Evolutionary conservation across 2,888 invertebrate genomes (phyloP).

Genomic region (Brenthis hecate): DNA sequence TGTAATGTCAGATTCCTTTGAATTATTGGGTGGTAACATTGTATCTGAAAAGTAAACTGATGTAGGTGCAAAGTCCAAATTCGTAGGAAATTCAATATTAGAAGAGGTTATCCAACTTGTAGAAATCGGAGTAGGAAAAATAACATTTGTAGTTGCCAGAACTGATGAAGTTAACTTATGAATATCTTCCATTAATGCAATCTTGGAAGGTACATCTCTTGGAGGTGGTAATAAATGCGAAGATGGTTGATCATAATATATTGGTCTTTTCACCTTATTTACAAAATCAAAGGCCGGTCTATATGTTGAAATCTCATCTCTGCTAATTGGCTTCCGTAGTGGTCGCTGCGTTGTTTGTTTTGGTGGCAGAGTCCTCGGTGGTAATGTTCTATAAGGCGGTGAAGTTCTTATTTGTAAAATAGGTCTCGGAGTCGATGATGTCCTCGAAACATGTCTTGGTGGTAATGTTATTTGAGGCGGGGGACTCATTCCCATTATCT

Average conservation of each 20-base stretch:
- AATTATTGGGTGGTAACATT: conserved; percentile 48
- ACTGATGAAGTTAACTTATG: conserved; percentile 47
- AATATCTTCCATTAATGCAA: conserved; percentile 49
- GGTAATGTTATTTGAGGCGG: conserved; percentile 70
- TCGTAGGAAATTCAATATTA: conserved; percentile 69
- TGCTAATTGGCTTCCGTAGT: conserved; percentile 58
- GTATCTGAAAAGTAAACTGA: conserved; percentile 61
- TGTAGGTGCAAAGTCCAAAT: conserved; percentile 67
- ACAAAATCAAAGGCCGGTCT: conserved; percentile 67
- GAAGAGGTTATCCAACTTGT: conserved; percentile 76
- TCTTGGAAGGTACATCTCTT: conserved; percentile 55
- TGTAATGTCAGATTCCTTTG: conserved; percentile 47
- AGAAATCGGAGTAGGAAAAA: conserved; percentile 72
- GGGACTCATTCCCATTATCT: conserved; percentile 82
- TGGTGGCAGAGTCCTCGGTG: conserved; percentile 61
- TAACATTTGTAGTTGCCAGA: conserved; percentile 52
- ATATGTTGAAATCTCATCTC: conserved; percentile 73
- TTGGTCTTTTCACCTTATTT: conserved; percentile 69
- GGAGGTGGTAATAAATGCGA: conserved; percentile 70
- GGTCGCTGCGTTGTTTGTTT: conserved; percentile 62
- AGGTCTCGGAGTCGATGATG: conserved; percentile 61
- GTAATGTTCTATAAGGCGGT: conserved; percentile 63
- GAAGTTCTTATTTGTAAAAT: conserved; percentile 60
- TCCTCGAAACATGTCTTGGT: conserved; percentile 56
- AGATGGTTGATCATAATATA: conserved; percentile 67